Evolutionary conservation across 2,113 vertebrate species (phyloP), one percentile per base, ranked within the genome.

Genomic region (Condylura cristata): DNA sequence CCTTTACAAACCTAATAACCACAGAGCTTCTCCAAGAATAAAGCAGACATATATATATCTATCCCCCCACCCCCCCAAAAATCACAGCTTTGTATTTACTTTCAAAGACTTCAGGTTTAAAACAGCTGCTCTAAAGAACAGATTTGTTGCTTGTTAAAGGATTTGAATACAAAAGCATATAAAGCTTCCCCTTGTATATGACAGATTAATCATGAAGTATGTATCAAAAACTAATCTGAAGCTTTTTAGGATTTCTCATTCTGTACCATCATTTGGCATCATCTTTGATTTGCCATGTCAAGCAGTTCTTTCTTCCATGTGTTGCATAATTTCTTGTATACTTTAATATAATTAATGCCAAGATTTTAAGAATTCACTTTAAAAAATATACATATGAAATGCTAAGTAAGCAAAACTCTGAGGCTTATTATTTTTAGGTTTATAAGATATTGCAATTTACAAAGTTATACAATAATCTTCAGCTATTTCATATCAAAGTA

Each of bases 181-280:
- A 85, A 91, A 74, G 56, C 70, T 86, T 63, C 56, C 56, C 60
- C n/a, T 76, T 61, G 22, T 32, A 24, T 28, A 63, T 74, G 70
- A 85, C 10, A 8, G 30, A 63, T 58, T 26, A 53, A 75, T 66
- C 51, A 75, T 17, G 65, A 6, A 92, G 26, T 85, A 92, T 76
- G 16, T 79, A 93, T 75, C 32, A 87, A 83, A 75, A 92, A 66
- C 30, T 70, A 95, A 83, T 48, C 8, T 83, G n/a, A 94, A 93
- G 30, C 44, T 56, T 94, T 91, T 80, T 44, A 92, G 32, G 79
- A 84, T 79, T 82, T 82, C 56, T 95, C 70, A 81, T 53, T 94
- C 63, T 83, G 92, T 48, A 84, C 39, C 37, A 51, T 34, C 22
- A 96, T 28, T 79, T 91, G 51, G 46, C 53, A 89, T 89, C 60